Evolutionary conservation across 2,888 invertebrate genomes (phyloP).

Genomic region (Eupsilia transversa): DNA sequence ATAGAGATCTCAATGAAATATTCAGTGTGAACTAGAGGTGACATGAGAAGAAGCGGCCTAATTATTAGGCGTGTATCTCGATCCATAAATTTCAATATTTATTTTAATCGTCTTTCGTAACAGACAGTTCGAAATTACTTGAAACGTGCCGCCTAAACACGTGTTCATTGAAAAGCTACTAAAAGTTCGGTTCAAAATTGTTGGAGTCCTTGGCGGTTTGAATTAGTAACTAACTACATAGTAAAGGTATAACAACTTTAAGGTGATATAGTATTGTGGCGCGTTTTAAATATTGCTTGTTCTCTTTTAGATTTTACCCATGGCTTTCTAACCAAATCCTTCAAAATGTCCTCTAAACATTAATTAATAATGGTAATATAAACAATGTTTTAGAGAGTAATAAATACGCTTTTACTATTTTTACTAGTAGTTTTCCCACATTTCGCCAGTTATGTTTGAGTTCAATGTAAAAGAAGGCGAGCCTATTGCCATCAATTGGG

Average conservation of each 20-base stretch:
- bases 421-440: too few relatives aligned
- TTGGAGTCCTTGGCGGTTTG: conserved; percentile 31
- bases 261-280: background rate
- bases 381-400: background rate
- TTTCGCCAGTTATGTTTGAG: too few relatives aligned
- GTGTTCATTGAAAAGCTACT: conserved; percentile 39
- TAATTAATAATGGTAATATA: background rate
- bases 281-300: background rate
- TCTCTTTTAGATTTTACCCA: background rate
- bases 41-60: conserved; percentile 65
- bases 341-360: background rate
- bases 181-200: conserved; percentile 12
- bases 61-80: conserved; percentile 76
- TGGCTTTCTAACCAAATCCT: background rate
- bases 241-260: background rate
- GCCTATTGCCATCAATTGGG: too few relatives aligned
- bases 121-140: conserved; percentile 51
- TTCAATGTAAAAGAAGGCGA: too few relatives aligned
- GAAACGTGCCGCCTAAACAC: conserved; percentile 55
- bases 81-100: conserved; percentile 82
- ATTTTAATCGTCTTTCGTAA: conserved; percentile 65
- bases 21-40: conserved; percentile 83
- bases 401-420: background rate
- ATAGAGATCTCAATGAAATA: conserved; percentile 84
- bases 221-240: conserved; percentile 3